Base-by-base conservation (phyloP, 2,113 vertebrate genomes). In the Zapus hudsonius region DNA sequence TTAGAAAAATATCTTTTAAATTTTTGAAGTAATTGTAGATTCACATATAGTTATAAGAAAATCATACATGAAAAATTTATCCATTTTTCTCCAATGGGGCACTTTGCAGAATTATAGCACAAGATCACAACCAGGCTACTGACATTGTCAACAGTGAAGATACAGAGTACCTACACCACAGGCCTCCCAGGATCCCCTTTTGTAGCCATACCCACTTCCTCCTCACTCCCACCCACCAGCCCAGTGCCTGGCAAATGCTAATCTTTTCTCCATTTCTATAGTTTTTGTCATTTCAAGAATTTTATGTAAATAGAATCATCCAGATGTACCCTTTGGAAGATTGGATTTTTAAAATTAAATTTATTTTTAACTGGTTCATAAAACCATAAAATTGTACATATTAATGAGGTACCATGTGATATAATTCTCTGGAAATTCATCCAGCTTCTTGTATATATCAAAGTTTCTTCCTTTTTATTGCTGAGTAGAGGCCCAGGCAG, bases 351-450 rank as follows among this genome's bases (percentile, higher is more conserved):
- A 20, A 40, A 84, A 81, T 87, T 66, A 92, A 55, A 82, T 38
- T 44, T 81, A 73, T 66, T 42, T 79, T 80, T 79, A 81, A n/a
- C 25, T 57, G 31, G 13, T 29, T 29, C 59, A 57, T 74, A 36
- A 87, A 80, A 80, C 40, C 57, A 73, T 55, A 55, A 33, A 86
- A 81, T n/a, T 73, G 31, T 73, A 17, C n/a, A 22, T 72, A 78
- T 33, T 86, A 70, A 44, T 44, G 82, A 25, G 19, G 64, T 70
- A 23, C 63, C 40, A 36, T 11, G 29, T 40, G 75, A 81, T 42
- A 0, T 38, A 40, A 67, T 95, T 96, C 55, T 89, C 33, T 89
- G 61, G 29, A 93, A 92, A 89, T 94, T 75, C 27, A 89, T 72
- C 74, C 4, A 33, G 64, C 40, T 83, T 84, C 42, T 79, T 94